Percentiles rank a stretch among this genome's conserved stretches.
phyloP scores from a whole-genome alignment of 2,888 invertebrate species.

The Dasypolia templi region DNA sequence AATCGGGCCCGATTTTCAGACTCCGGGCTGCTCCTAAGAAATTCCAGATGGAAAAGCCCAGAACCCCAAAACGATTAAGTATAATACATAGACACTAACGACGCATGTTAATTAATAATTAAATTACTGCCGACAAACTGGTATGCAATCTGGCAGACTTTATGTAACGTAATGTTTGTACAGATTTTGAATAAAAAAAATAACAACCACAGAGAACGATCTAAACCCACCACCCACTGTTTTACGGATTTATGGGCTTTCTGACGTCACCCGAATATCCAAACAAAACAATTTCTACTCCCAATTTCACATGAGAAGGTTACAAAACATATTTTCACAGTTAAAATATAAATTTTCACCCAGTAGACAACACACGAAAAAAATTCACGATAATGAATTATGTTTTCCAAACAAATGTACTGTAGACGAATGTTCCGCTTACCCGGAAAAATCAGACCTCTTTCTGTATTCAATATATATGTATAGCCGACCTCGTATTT shows the following conservation, averaged over 20 bases:
- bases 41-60: no score
- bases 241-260: background rate
- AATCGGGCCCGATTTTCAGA: no score
- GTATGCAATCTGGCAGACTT: no score
- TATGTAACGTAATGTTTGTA: no score
- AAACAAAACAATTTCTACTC: slow-evolving; percentile 55
- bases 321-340: slow-evolving; percentile 46
- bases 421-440: slow-evolving; percentile 10
- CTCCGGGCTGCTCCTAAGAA: no score
- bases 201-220: slow-evolving; percentile 14
- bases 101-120: no score
- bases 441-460: slow-evolving; percentile 10
- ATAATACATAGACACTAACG: no score
- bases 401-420: slow-evolving; percentile 44
- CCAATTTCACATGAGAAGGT: slow-evolving; percentile 51
- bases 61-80: no score
- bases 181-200: no score
- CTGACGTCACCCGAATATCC: slow-evolving; percentile 43
- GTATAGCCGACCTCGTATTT: background rate
- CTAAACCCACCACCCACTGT: slow-evolving; percentile 3
- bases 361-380: slow-evolving; percentile 20
- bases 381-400: slow-evolving; percentile 44
- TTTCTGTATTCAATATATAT: slow-evolving; percentile 42
- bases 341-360: slow-evolving; percentile 38
- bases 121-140: no score